Percentiles rank a stretch among this genome's conserved stretches.
phyloP scores from a whole-genome alignment of 2,888 invertebrate genomes.

The Phorcus lineatus region DNA sequence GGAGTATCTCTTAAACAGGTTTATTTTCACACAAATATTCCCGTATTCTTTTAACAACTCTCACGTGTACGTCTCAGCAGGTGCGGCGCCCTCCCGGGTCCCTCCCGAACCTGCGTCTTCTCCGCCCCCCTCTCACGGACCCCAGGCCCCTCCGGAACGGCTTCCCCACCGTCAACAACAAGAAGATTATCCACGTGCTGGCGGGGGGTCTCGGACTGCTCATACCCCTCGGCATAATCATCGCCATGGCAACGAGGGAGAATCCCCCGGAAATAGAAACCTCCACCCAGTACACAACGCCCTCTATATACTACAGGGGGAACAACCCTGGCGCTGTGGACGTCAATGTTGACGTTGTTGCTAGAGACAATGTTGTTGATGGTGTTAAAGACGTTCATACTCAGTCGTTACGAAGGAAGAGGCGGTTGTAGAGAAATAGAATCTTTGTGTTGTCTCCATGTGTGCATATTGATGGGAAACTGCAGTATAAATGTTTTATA shows the following conservation, averaged over 20 bases:
- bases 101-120: neutral
- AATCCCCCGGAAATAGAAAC: constrained; percentile 3
- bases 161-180: constrained; percentile 13
- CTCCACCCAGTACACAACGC: constrained; percentile 4
- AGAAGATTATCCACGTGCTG: neutral
- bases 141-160: neutral
- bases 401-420: too few species aligned
- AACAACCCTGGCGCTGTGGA: neutral
- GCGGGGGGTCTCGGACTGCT: constrained; percentile 11
- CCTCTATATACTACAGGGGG: constrained; percentile 1
- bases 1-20: too few species aligned
- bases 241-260: constrained; percentile 16
- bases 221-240: neutral
- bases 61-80: neutral
- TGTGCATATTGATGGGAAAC: too few species aligned
- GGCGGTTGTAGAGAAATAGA: too few species aligned
- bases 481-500: too few species aligned
- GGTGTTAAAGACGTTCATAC: too few species aligned
- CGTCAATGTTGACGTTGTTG: too few species aligned
- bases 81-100: constrained; percentile 11
- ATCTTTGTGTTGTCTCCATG: too few species aligned
- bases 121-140: neutral
- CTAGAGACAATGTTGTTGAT: too few species aligned
- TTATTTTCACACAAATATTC: too few species aligned
- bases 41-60: too few species aligned